Conservation (phyloP, 2,888 invertebrate genomes). For the Clunio marinus region DNA sequence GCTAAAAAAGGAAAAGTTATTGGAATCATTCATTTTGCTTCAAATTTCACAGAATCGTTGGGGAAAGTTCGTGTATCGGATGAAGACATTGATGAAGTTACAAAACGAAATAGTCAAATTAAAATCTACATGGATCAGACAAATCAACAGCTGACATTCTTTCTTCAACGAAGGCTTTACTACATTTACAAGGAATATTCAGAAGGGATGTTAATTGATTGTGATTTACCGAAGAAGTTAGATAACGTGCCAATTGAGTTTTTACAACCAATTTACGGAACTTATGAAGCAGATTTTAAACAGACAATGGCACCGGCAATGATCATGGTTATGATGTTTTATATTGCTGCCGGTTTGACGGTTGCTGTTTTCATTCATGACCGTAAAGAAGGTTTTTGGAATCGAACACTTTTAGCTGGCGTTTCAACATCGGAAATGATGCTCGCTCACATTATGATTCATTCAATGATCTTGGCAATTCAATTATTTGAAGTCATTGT, state of each 20-base stretch:
- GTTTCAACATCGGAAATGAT: constrained; percentile 76
- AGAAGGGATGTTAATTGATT: constrained; percentile 59
- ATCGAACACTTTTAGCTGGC: constrained; percentile 76
- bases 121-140: constrained; percentile 70
- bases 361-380: constrained; percentile 77
- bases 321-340: constrained; percentile 61
- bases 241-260: constrained; percentile 63
- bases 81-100: constrained; percentile 54
- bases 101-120: constrained; percentile 60
- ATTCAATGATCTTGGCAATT: constrained; percentile 66
- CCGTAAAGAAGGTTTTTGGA: constrained; percentile 79
- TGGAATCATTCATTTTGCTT: constrained; percentile 64
- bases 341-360: constrained; percentile 78
- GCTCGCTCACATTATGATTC: constrained; percentile 73
- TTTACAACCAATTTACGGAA: constrained; percentile 66
- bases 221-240: constrained; percentile 57
- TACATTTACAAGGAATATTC: constrained; percentile 66
- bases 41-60: constrained; percentile 68
- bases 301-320: constrained; percentile 77
- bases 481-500: constrained; percentile 58
- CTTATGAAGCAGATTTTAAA: constrained; percentile 63
- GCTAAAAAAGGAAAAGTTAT: constrained; percentile 56
- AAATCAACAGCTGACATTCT: constrained; percentile 77
- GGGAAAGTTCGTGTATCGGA: constrained; percentile 58
- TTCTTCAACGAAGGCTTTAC: constrained; percentile 64